Evolutionary conservation across 2,113 vertebrate genomes (phyloP), one percentile per base, ranked within the genome.

Genomic region (Chamaetylas fuelleborni): DNA sequence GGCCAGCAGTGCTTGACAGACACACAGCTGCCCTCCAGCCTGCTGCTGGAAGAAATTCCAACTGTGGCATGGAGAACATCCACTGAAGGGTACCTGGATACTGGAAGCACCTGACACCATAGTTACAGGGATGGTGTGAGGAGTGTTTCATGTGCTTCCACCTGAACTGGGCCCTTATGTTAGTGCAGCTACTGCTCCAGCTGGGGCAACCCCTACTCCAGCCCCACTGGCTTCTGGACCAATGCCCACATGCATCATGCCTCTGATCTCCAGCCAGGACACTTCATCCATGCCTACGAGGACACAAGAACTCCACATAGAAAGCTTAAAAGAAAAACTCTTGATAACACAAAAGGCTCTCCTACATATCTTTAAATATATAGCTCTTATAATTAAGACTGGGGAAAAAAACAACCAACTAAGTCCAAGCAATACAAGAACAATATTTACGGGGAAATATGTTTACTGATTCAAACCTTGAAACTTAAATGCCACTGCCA

Each of bases 181-280:
- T 61, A 96, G 91, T 62, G 83, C 97, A 73, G 34, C 50, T 56
- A 14, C 61, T 8, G 17, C 29, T 69, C 90, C 98, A 74, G 92
- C 93, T 48, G 82, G 90, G 48, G 74, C 97, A 60, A 94, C 65
- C 45, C 96, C 97, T 86, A 95, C 88, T 69, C 43, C 88, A 91
- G 97, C 94, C 45, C 90, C 97, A 51, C 90, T 86, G 33, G 95
- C 79, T 90, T 98, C 98, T 95, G 97, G 97, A 97, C 95, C 97
- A 88, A 95, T 84, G 65, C 94, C 97, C 81, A 96, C 91, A 90
- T 91, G 97, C 97, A 98, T 97, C 96, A 97, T 95, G 91, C 94
- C 98, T 97, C 98, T 97, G 47, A 97, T 97, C 97, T 98, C 98
- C 97, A 98, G 98, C 98, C 98, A 98, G 96, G 95, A 94, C 97